phyloP scores from a whole-genome alignment of 2,797 vertebrate species.

The Xenopus petersii region DNA sequence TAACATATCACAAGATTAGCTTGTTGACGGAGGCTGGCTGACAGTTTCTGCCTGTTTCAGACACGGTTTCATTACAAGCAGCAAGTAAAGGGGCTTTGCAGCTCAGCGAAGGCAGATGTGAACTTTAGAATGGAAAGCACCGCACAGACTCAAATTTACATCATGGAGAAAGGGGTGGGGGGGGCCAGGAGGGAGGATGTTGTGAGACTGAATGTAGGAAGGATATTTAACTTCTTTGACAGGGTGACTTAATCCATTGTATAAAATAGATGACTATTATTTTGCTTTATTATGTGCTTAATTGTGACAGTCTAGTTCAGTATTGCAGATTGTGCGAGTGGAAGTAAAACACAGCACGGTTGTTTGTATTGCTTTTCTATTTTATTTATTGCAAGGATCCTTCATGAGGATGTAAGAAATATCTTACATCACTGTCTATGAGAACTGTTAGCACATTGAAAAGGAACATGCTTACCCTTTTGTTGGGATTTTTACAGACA shows the following conservation, averaged over 20 bases:
- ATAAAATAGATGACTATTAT: slow-evolving; percentile 3
- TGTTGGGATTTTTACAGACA: no score
- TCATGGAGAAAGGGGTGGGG: background rate
- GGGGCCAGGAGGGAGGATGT: slow-evolving; percentile 28
- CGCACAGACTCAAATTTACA: slow-evolving; percentile 5
- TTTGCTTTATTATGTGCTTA: background rate
- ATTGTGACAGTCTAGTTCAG: no score
- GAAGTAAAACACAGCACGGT: background rate
- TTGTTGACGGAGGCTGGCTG: slow-evolving; percentile 24
- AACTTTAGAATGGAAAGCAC: background rate
- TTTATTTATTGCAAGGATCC: no score
- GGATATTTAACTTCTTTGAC: slow-evolving; percentile 5
- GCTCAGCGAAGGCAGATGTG: slow-evolving; percentile 5
- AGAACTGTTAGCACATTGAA: no score
- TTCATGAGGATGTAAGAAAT: no score
- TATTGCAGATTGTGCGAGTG: no score
- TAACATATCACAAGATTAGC: slow-evolving; percentile 47
- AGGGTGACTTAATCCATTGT: background rate
- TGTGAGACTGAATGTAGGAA: slow-evolving; percentile 18
- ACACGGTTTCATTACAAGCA: background rate
- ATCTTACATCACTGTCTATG: no score
- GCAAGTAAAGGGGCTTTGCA: background rate
- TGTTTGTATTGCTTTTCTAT: background rate
- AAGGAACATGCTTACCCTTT: no score
- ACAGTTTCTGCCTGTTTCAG: slow-evolving; percentile 12